Evolutionary conservation across 2,797 vertebrate genomes (phyloP).

Genomic region (Neomorphus geoffroyi): DNA sequence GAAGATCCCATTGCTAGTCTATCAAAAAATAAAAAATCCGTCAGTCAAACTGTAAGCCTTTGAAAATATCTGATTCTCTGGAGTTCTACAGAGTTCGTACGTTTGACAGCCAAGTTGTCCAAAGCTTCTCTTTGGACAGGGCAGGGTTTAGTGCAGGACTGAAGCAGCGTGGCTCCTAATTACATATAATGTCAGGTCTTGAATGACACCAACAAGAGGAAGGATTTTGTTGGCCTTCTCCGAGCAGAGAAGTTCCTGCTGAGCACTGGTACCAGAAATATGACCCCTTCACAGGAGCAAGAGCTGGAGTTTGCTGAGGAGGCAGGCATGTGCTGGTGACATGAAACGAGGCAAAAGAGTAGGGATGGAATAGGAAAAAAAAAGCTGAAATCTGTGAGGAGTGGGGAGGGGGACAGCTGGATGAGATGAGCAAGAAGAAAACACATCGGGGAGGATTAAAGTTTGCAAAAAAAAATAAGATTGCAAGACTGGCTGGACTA

Average conservation of each 20-base stretch:
- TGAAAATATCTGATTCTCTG: neutral
- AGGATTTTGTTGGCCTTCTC: neutral
- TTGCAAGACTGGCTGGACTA: neutral
- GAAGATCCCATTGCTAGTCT: neutral
- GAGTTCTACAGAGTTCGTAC: neutral
- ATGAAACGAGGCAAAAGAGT: neutral
- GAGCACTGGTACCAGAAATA: neutral
- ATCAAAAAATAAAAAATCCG: neutral
- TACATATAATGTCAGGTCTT: neutral
- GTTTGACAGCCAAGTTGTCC: neutral
- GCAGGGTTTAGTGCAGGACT: neutral
- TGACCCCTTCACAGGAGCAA: neutral
- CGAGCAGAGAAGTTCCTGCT: neutral
- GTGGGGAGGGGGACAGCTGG: neutral
- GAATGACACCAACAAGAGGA: neutral
- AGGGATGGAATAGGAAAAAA: neutral
- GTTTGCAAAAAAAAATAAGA: neutral
- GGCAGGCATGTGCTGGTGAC: accelerated
- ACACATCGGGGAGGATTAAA: neutral
- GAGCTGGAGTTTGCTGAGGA: neutral
- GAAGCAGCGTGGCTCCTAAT: neutral
- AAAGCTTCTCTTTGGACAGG: neutral
- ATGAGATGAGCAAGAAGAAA: neutral
- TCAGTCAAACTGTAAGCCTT: neutral
- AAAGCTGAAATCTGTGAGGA: neutral